These are phyloP conservation scores for Caenorhabditis wallacei DNA, from an alignment of 2,888 invertebrate genomes.

Conservation along the genomic window DNA sequence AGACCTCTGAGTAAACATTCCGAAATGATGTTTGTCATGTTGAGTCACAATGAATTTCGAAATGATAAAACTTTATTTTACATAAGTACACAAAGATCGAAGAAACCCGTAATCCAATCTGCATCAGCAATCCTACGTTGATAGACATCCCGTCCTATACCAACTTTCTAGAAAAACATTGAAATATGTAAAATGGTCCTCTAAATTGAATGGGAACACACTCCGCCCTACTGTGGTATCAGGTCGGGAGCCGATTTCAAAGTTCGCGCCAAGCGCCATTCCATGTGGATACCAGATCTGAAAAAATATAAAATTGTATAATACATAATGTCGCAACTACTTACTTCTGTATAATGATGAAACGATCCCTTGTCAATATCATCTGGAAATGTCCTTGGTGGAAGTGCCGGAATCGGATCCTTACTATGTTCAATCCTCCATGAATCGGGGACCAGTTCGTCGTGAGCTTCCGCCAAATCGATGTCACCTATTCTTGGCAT, in stretches of 20 bases:
- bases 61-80: not conserved
- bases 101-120: too few species aligned
- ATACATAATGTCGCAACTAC: not conserved
- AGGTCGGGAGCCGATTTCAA: slow-evolving; percentile 37
- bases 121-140: too few species aligned
- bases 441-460: slow-evolving; percentile 74
- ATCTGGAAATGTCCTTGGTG: slow-evolving; percentile 57
- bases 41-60: not conserved
- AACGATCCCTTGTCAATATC: slow-evolving; percentile 50
- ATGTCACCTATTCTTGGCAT: slow-evolving; percentile 81
- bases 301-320: not conserved
- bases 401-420: slow-evolving; percentile 57
- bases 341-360: slow-evolving; percentile 56
- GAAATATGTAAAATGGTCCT: slow-evolving; percentile 60
- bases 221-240: slow-evolving; percentile 45
- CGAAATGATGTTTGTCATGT: not conserved
- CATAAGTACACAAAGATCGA: too few species aligned
- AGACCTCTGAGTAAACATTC: not conserved
- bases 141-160: slow-evolving; percentile 47
- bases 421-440: slow-evolving; percentile 74
- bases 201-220: slow-evolving; percentile 55
- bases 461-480: slow-evolving; percentile 76
- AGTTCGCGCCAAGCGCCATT: slow-evolving; percentile 42
- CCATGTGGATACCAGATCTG: slow-evolving; percentile 64
- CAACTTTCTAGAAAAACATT: slow-evolving; percentile 46